phyloP scores from a whole-genome alignment of 2,797 vertebrate genomes.

The Coranthus polyacanthus region DNA sequence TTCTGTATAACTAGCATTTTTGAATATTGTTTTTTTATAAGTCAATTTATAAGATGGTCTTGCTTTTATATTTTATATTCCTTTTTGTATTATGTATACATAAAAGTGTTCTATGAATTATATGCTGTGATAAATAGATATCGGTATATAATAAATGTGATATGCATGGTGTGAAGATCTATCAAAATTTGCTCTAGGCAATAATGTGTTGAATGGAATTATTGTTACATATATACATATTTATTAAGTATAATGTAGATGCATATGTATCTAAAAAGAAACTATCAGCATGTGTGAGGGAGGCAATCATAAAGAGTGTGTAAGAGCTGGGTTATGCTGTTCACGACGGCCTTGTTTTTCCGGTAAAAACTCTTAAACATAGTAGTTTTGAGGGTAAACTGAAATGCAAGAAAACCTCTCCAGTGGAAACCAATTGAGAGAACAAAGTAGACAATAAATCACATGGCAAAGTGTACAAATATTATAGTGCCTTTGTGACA shows the following conservation, averaged over 20 bases:
- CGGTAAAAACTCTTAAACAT: constrained; percentile 7
- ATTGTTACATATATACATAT: constrained; percentile 49
- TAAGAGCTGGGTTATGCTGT: constrained; percentile 37
- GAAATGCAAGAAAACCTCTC: constrained; percentile 26
- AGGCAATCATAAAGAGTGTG: constrained; percentile 44
- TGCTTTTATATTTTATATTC: constrained; percentile 83
- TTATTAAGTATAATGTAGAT: too few relatives aligned
- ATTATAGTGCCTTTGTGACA: constrained; percentile 75
- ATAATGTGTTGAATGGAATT: constrained; percentile 69
- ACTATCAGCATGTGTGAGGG: constrained; percentile 68
- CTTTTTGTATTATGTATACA: constrained; percentile 80
- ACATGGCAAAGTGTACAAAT: constrained; percentile 68
- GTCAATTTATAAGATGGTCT: constrained; percentile 78
- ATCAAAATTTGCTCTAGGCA: constrained; percentile 67
- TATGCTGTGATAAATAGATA: constrained; percentile 69
- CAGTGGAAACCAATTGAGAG: constrained; percentile 23
- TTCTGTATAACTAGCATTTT: constrained; percentile 77
- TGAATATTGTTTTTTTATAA: constrained; percentile 74
- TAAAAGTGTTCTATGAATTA: constrained; percentile 75
- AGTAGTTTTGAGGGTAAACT: constrained; percentile 14
- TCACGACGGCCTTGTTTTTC: not conserved
- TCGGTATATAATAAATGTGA: constrained; percentile 64
- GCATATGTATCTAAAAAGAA: constrained; percentile 59
- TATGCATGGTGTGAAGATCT: constrained; percentile 80
- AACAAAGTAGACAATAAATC: constrained; percentile 54